Conservation (phyloP, 1,140 invertebrate genomes). For the Plutomurus gul region DNA sequence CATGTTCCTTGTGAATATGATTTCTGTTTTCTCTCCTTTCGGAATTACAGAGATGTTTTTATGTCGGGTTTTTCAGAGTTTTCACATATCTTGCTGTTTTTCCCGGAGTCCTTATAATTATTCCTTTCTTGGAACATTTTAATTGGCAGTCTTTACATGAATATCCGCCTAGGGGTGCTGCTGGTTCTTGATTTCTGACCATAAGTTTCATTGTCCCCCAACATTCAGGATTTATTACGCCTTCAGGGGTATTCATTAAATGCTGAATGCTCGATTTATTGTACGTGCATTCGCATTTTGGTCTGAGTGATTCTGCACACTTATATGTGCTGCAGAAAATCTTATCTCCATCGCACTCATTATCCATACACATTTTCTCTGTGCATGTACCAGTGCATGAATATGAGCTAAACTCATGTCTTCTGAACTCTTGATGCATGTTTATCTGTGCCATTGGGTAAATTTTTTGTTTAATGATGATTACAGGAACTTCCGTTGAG, state of each 20-base stretch:
- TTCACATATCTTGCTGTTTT: neutral
- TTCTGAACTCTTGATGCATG: neutral
- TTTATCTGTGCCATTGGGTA: neutral
- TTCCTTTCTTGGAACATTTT: neutral
- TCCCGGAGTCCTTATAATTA: neutral
- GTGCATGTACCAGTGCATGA: neutral
- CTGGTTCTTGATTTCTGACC: neutral
- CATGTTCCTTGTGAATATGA: too few relatives aligned
- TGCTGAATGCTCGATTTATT: neutral
- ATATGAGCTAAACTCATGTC: neutral
- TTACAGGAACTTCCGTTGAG: neutral
- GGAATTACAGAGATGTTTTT: neutral
- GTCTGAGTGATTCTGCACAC: neutral
- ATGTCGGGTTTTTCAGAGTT: neutral
- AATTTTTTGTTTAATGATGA: neutral
- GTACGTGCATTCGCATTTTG: neutral
- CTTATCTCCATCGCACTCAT: neutral
- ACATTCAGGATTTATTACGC: neutral
- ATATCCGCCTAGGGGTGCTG: too few relatives aligned
- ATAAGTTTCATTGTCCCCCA: neutral
- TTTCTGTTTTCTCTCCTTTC: neutral
- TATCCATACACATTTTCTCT: neutral
- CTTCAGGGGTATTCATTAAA: neutral
- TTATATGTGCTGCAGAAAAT: neutral
- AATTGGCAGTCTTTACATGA: neutral